These are phyloP conservation scores for Gallinago nigripennis DNA, from an alignment of 2,797 vertebrate species.

Conservation along the genomic window DNA sequence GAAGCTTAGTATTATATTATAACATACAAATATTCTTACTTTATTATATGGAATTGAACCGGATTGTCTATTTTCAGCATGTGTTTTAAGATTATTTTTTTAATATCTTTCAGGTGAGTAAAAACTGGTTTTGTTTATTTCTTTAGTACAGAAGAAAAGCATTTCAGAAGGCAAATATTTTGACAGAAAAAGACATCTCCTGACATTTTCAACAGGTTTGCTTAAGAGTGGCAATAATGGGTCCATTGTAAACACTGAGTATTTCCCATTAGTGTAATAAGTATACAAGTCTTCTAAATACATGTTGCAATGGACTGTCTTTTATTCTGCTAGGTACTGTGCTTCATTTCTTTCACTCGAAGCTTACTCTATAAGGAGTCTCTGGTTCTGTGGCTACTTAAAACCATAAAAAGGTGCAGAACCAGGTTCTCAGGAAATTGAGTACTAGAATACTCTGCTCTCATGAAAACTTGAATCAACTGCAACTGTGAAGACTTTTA, in stretches of 20 bases:
- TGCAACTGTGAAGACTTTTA: fast-evolving
- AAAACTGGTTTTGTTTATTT: not conserved
- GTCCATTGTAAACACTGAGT: fast-evolving
- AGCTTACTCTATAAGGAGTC: fast-evolving
- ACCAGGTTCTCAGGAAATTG: fast-evolving
- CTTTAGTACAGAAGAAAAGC: not conserved
- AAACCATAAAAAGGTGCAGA: not conserved
- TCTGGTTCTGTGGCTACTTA: not conserved
- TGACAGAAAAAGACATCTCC: not conserved
- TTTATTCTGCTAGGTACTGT: fast-evolving
- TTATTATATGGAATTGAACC: not conserved
- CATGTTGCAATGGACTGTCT: fast-evolving
- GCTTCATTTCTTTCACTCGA: not conserved
- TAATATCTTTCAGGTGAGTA: not conserved
- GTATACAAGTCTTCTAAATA: not conserved
- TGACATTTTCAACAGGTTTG: not conserved
- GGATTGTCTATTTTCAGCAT: not conserved
- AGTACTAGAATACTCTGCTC: fast-evolving
- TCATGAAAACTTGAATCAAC: not conserved
- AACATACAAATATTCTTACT: not conserved
- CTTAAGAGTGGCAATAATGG: fast-evolving
- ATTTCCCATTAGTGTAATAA: not conserved
- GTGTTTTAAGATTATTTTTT: not conserved
- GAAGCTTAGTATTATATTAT: not conserved
- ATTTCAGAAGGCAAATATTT: not conserved